Conservation (phyloP, 1,140 invertebrate genomes). For the Pachypeltis micranthus region DNA sequence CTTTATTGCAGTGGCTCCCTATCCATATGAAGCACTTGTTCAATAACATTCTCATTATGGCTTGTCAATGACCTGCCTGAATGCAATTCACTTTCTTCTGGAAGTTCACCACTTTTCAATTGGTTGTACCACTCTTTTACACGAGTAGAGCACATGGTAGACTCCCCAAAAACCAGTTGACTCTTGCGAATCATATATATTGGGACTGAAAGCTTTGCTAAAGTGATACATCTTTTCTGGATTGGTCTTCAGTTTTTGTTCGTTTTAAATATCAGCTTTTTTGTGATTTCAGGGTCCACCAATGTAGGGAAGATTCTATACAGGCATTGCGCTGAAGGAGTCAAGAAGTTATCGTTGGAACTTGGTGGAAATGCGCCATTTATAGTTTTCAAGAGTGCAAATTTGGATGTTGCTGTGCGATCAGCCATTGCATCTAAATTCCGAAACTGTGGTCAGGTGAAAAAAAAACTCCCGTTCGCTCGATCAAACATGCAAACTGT, state of each 20-base stretch:
- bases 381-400: slow-evolving; percentile 88
- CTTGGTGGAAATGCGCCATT: slow-evolving; percentile 97
- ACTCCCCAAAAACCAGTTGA: not conserved
- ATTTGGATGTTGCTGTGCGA: slow-evolving; percentile 76
- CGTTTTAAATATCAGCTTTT: not conserved
- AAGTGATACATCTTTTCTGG: slow-evolving; percentile 52
- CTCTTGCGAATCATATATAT: not conserved
- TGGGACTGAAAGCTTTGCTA: not conserved
- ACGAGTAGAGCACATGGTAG: too few species aligned
- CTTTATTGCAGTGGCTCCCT: too few species aligned
- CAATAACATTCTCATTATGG: too few species aligned
- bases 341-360: slow-evolving; percentile 86
- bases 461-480: too few species aligned
- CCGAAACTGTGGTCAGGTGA: slow-evolving; percentile 83
- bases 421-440: slow-evolving; percentile 89
- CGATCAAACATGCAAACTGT: too few species aligned
- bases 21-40: too few species aligned
- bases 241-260: slow-evolving; percentile 71
- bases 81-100: too few species aligned
- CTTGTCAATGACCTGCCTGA: too few species aligned
- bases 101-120: too few species aligned
- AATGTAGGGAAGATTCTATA: slow-evolving; percentile 82
- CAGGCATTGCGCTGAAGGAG: slow-evolving; percentile 64
- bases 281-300: slow-evolving; percentile 52
- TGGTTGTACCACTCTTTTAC: too few species aligned